Evolutionary conservation across 1,140 invertebrate species (phyloP).

Genomic region (Ptiloglossa arizonensis): DNA sequence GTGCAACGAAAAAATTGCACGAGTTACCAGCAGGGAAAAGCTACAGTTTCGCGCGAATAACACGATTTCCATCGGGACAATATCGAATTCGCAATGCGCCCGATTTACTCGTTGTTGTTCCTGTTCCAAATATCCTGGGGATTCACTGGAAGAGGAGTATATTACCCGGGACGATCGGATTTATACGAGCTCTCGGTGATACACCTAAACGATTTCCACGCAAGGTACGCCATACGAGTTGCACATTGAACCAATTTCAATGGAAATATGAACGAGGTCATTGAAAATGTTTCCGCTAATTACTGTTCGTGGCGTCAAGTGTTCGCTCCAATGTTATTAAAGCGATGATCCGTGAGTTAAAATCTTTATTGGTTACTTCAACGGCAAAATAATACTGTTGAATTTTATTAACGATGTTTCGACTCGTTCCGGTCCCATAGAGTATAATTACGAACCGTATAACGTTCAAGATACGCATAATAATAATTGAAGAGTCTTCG

Average conservation of each 20-base stretch:
- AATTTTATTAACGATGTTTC: too few relatives aligned
- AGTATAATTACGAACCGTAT: too few relatives aligned
- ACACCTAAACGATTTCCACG: conserved; percentile 92
- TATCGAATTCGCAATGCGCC: conserved; percentile 29
- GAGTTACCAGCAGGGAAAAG: neutral
- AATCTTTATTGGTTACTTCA: too few relatives aligned
- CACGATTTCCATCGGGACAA: neutral
- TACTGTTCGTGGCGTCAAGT: too few relatives aligned
- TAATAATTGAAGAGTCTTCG: too few relatives aligned
- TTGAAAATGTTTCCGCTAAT: conserved; percentile 10
- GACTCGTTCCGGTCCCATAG: too few relatives aligned
- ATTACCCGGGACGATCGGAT: conserved; percentile 68
- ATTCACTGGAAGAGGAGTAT: conserved; percentile 61
- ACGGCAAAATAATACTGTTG: too few relatives aligned
- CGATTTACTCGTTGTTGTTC: conserved; percentile 18
- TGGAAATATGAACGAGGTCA: neutral
- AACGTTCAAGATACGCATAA: too few relatives aligned
- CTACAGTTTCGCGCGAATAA: neutral
- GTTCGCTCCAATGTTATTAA: neutral
- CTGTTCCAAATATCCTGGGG: conserved; percentile 34
- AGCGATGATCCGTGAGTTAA: neutral
- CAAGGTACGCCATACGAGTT: conserved; percentile 81
- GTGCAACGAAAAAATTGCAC: too few relatives aligned
- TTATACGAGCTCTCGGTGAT: conserved; percentile 87
- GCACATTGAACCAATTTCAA: neutral